A percentile compares a stretch with the other conserved stretches of the same genome.
Conservation (phyloP, 1,140 invertebrate species). For the Euwallacea similis region DNA sequence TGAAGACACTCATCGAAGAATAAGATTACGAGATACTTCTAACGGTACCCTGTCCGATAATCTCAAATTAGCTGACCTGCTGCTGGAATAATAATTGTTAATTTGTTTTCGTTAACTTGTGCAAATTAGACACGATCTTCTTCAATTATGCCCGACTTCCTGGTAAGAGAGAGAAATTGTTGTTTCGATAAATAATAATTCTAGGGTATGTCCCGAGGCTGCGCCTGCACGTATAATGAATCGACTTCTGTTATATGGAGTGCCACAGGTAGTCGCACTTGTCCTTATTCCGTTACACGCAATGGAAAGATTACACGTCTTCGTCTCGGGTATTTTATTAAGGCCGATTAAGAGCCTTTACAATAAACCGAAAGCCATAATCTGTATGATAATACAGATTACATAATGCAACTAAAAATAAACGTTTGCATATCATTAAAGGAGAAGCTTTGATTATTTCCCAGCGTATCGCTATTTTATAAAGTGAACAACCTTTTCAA, state of each 20-base stretch:
- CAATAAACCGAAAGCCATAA: conserved; percentile 32
- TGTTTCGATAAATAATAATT: neutral
- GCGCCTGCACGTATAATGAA: neutral
- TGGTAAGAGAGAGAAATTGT: neutral
- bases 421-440: conserved; percentile 43
- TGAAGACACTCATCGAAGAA: neutral
- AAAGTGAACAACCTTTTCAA: conserved; percentile 51
- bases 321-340: conserved; percentile 30
- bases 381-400: conserved; percentile 43
- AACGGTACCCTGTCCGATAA: neutral
- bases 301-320: conserved; percentile 9
- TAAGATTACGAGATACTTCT: neutral
- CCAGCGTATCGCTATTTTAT: conserved; percentile 43
- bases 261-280: neutral
- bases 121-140: neutral
- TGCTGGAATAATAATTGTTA: conserved; percentile 1
- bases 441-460: conserved; percentile 42
- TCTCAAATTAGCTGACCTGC: conserved; percentile 1
- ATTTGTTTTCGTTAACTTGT: neutral
- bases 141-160: neutral
- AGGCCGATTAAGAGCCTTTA: conserved; percentile 25
- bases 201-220: neutral
- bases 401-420: conserved; percentile 41
- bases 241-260: neutral
- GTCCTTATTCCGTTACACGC: neutral